Base-by-base conservation (phyloP, 2,888 invertebrate species). In the Cabera pusaria region DNA sequence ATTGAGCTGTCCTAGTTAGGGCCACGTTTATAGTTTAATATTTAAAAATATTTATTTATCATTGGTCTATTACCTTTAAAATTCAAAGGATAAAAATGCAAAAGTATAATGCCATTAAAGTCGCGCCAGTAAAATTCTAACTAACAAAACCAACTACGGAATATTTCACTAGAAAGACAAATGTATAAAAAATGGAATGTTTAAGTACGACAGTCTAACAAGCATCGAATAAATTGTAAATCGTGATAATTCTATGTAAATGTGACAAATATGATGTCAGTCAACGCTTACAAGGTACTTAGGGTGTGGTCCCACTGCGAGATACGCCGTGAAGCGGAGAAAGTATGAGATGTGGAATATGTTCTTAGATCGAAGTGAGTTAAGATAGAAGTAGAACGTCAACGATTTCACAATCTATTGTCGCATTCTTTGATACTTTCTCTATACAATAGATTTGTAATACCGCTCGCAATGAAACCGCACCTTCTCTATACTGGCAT, bases 201-300 rank as follows among this genome's bases (percentile, higher is more conserved):
- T 81, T 83, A 86, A 85, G 83, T 86, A 87, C 85, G 64, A 78
- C 76, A 84, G 80, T 84, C 80, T 84, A 81, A 67, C 58, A 84
- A 82, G 82, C 83, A 56, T 72, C 69, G 65, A 67, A 71, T 74
- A 52, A 42, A 44, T 35, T 36, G 46, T 52, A 64, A 66, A 58
- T 49, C 31, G 62, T 68, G 64, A 63, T 62, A 67, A 56, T 45
- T 56, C 40, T 55, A 61, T 56, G 51, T 65, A 68, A 57, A 63
- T 64, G 70, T 70, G 78, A 78, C 76, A 75, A 69, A 64, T 70
- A 73, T 72, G 74, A 73, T 66, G 74, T 82, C 83, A 82, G 83
- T 85, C 84, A 72, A 81, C 65, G 67, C 73, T 81, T 83, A 74
- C 26, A 64, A 64, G 54, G 69, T 61, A 69, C 49, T 56, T 39